These are phyloP conservation scores for Lasioglossum figueresi DNA, from an alignment of 2,888 invertebrate genomes.

Conservation along the genomic window DNA sequence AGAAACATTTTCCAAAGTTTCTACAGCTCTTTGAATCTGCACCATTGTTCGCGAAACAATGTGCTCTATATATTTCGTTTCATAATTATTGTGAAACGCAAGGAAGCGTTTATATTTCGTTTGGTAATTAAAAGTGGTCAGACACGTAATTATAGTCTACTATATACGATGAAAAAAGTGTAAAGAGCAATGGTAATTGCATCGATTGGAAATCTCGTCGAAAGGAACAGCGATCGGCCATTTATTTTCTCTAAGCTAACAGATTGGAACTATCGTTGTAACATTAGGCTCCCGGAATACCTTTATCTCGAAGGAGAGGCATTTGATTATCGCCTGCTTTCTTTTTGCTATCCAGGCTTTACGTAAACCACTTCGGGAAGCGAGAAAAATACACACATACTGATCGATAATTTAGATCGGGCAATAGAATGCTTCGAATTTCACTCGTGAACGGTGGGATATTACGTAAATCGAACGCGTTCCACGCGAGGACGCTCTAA, in stretches of 20 bases:
- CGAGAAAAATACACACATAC: neutral
- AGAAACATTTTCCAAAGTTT: neutral
- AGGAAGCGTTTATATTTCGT: neutral
- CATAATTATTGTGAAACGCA: neutral
- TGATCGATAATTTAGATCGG: neutral
- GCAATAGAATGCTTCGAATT: neutral
- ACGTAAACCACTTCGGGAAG: constrained; percentile 1
- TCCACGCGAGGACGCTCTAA: neutral
- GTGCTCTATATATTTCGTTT: neutral
- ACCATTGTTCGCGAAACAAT: neutral
- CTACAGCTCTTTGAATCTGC: neutral
- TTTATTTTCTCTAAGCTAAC: neutral
- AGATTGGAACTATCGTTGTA: neutral
- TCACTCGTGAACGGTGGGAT: neutral
- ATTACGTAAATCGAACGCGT: constrained; percentile 1
- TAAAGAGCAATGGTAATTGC: constrained; percentile 1
- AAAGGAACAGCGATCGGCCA: neutral
- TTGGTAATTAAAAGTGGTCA: neutral
- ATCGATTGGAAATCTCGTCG: neutral
- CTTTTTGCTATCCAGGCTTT: neutral
- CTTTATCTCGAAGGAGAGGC: neutral
- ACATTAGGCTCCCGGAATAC: neutral
- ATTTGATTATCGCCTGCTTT: neutral
- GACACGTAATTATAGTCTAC: neutral
- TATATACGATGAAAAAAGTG: neutral